Conservation (phyloP, 2,113 vertebrate genomes). For the Halichoerus grypus region DNA sequence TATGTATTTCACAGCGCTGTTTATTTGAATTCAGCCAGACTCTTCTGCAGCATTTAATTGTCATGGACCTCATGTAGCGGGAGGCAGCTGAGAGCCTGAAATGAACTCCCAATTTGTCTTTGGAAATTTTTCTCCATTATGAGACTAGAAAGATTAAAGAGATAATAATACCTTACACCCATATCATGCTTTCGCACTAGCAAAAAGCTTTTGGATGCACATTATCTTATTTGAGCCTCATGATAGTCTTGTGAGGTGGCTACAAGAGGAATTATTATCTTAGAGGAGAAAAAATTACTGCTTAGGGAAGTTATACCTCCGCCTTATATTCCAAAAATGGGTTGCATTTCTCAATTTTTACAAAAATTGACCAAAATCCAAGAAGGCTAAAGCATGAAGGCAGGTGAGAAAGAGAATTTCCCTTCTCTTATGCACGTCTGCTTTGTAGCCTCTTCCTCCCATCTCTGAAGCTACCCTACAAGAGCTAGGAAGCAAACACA, state of each 20-base stretch:
- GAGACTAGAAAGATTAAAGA: slow-evolving; percentile 80
- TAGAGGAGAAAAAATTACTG: background rate
- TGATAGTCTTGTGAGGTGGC: slow-evolving; percentile 1
- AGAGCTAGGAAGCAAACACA: background rate
- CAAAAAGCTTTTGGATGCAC: slow-evolving; percentile 22
- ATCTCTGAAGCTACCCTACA: background rate
- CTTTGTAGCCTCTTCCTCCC: background rate
- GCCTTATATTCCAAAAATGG: background rate
- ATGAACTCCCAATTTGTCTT: slow-evolving; percentile 76
- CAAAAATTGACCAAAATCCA: slow-evolving; percentile 3
- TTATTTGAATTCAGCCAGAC: slow-evolving; percentile 55
- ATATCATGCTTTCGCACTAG: slow-evolving; percentile 41
- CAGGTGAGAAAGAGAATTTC: background rate
- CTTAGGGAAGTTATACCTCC: background rate
- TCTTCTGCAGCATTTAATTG: slow-evolving; percentile 65
- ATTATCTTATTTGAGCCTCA: slow-evolving; percentile 63
- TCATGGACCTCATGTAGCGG: slow-evolving; percentile 67
- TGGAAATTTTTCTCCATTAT: slow-evolving; percentile 78
- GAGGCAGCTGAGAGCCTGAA: slow-evolving; percentile 74
- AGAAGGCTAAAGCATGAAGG: background rate
- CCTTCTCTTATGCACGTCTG: background rate
- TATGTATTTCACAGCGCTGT: background rate
- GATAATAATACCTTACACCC: slow-evolving; percentile 72
- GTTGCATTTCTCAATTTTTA: background rate
- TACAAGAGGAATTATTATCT: slow-evolving; percentile 59